Evolutionary conservation across 2,888 invertebrate species (phyloP), one percentile per base, ranked within the genome.

Genomic region (Germaria angustata): DNA sequence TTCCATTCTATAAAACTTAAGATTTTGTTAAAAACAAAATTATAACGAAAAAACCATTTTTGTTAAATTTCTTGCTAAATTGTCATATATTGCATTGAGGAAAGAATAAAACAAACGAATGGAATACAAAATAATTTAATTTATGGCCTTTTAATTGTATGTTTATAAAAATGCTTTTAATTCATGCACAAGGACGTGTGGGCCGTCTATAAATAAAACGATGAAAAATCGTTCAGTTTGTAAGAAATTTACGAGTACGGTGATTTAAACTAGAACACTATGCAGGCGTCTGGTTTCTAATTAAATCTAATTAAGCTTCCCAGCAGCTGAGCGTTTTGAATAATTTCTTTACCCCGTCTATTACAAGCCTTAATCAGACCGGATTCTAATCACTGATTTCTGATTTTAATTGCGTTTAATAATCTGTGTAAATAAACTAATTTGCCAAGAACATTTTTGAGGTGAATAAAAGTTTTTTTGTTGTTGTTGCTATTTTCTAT

Each of bases 141-240:
- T 72, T 51, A 72, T 61, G 13, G 41, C 28, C 7, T 28, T 39
- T 61, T 51, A 72, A 72, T 61, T 39, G 17, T 49, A 5, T 32
- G 63, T 55, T 46, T 57, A 36, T 51, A 5, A 36, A 36, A 66
- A 51, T 39, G 36, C n/a, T 7, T 34, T 44, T 22, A 65, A 49
- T 32, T 39, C 17, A 53, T 53, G 53, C 63, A 63, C 63, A 78
- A 80, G 72, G 79, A 80, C 72, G 66, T 73, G 59, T 80, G 72
- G 72, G 66, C 22, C 11, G 49, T 53, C 53, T 59, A 68, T 11
- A 73, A 80, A 66, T 73, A 80, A 61, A 77, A 20, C 34, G 5
- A 61, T 77, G 61, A 61, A 53, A 69, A 61, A 53, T 68, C 36
- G 20, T 76, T 4, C n/a, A 53, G 3, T 46, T 66, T 36, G 28